Percentiles rank a stretch among this genome's conserved stretches.
These are phyloP conservation scores for Lasioglossum leucozonium DNA, from an alignment of 2,888 invertebrate species.

Conservation along the genomic window DNA sequence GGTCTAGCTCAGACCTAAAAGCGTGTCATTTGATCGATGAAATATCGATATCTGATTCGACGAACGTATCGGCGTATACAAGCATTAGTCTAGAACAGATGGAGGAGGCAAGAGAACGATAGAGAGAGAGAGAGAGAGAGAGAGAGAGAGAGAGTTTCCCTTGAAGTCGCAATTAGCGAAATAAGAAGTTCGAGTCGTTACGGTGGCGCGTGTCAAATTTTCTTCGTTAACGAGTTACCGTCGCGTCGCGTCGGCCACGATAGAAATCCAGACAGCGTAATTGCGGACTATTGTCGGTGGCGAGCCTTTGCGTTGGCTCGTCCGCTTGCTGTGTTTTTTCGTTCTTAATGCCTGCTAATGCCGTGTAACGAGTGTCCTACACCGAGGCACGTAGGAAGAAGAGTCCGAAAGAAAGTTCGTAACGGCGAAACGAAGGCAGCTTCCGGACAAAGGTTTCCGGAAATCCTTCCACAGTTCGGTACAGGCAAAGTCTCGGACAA, in stretches of 20 bases:
- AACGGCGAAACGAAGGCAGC: neutral
- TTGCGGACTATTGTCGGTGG: constrained; percentile 38
- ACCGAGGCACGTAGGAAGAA: neutral
- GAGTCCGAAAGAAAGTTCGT: neutral
- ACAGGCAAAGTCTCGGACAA: neutral
- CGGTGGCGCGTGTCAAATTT: constrained; percentile 15
- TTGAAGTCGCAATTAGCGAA: constrained; percentile 38
- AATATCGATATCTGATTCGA: neutral
- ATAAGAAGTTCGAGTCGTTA: constrained; percentile 40
- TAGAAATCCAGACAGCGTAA: constrained; percentile 35
- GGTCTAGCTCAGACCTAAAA: no score
- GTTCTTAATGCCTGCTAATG: constrained; percentile 9
- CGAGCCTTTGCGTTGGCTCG: neutral
- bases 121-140: neutral
- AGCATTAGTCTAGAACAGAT: neutral
- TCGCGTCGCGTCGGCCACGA: neutral
- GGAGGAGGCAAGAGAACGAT: neutral
- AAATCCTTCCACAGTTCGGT: neutral
- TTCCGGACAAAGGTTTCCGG: neutral
- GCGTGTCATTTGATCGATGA: neutral
- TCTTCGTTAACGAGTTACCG: constrained; percentile 37
- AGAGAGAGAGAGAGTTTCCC: neutral
- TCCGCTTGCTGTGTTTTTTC: neutral
- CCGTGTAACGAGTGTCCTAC: neutral
- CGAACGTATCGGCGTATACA: no score